Evolutionary conservation across 37 sponge, comb jelly and placozoan species (phyloP), one percentile per base, ranked within the genome.

Genomic region (Halisarca cf. caerulea): DNA sequence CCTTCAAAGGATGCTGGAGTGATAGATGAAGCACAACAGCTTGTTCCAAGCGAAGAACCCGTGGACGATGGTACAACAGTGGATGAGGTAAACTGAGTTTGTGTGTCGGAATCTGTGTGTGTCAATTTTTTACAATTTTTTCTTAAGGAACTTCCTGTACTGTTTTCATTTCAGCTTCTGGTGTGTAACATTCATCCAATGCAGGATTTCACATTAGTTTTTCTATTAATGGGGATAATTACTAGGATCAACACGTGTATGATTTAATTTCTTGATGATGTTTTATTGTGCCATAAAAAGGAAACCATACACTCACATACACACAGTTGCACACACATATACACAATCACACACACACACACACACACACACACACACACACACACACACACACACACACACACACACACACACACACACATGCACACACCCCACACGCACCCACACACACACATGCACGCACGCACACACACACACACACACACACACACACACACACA

Each of bases 321-420:
- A n/a, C 23, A 64, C 28, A 64, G 8, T 64, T 64, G 57, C 23
- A 64, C 28, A 25, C 66, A 15, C 8, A 9, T 14, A 9, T 23
- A 15, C 23, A 64, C 66, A 74, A 36, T n/a, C 24, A 9, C 14
- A 27, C 8, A 64, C 27, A 23, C 40, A 37, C 32, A 30, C 64
- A 62, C 64, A 62, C 30, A 47, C 51, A 47, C 51, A 47, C 51
- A n/a, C 51, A 47, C 51, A 47, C 51, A 47, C 51, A 47, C 51
- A 47, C 42, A 88, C 84, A 39, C 66, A 35, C 30, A 82, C 83
- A 41, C 86, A 72, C 18, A 83, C 84, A 55, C 59, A 58, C 36
- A 74, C 79, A 72, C 89, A 83, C 33, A 72, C 89, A 25, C 75
- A 83, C 35, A 82, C 81, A 66, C 80, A 73, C 75, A 32, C 75